Conservation (phyloP, 2,113 vertebrate species). For the Noctilio leporinus region DNA sequence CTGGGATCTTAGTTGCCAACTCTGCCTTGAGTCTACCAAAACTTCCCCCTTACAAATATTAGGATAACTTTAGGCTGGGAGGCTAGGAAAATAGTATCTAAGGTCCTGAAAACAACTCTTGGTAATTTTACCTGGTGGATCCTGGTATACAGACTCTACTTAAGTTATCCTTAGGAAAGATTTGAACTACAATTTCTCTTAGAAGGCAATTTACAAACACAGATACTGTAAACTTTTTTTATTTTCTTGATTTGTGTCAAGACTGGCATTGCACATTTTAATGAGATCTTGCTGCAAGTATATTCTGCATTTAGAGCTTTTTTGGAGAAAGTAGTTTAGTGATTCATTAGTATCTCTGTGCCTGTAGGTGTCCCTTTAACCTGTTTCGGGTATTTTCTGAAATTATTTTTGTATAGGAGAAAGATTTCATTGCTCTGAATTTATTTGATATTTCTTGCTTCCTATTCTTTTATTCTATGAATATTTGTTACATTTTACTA, state of each 20-base stretch:
- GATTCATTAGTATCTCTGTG: not conserved
- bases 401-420: not conserved
- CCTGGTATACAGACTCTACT: not conserved
- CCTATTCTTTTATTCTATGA: not conserved
- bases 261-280: not conserved
- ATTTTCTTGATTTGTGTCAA: slow-evolving; percentile 13
- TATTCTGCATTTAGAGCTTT: not conserved
- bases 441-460: slow-evolving; percentile 3
- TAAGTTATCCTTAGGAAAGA: slow-evolving; percentile 21
- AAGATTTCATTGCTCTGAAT: not conserved
- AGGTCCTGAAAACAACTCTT: not conserved
- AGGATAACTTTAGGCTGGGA: not conserved
- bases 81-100: slow-evolving; percentile 5
- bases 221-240: slow-evolving; percentile 26
- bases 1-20: not conserved
- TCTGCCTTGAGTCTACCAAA: not conserved
- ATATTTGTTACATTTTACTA: slow-evolving; percentile 31
- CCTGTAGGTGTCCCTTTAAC: not conserved
- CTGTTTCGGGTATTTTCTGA: not conserved
- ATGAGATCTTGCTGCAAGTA: not conserved
- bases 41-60: not conserved
- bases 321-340: not conserved
- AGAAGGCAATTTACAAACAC: not conserved
- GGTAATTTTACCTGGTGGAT: not conserved
- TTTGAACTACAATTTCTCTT: not conserved